A percentile compares a stretch with the other conserved stretches of the same genome.
These are phyloP conservation scores for Callithrix jacchus DNA, from an alignment of 2,113 vertebrate genomes.

Conservation along the genomic window DNA sequence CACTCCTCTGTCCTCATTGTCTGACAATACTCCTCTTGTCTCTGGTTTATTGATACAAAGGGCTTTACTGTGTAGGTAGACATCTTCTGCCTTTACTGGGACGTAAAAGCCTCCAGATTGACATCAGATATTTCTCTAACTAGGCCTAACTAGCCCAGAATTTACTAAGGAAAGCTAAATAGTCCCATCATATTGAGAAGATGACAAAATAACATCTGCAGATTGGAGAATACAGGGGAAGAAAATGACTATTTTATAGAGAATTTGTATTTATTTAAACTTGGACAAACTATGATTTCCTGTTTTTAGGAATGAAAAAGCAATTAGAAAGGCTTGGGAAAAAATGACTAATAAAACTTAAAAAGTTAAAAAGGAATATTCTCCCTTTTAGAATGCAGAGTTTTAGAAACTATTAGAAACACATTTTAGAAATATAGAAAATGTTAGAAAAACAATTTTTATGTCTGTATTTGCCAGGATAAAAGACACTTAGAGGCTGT, in stretches of 20 bases:
- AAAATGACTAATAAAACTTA: neutral
- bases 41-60: constrained; percentile 30
- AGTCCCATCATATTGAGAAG: neutral
- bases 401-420: constrained; percentile 36
- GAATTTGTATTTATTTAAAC: neutral
- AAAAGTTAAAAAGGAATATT: neutral
- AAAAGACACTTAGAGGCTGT: neutral
- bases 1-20: neutral
- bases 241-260: neutral
- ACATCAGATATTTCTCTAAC: constrained; percentile 55
- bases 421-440: constrained; percentile 4
- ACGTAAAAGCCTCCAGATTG: constrained; percentile 42
- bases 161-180: constrained; percentile 24
- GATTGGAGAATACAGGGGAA: neutral
- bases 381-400: neutral
- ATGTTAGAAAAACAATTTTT: constrained; percentile 27
- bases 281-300: neutral
- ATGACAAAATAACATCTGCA: neutral
- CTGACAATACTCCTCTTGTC: neutral
- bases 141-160: constrained; percentile 32
- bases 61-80: constrained; percentile 34
- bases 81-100: constrained; percentile 15
- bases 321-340: neutral
- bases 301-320: constrained; percentile 42
- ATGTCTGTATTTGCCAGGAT: constrained; percentile 11